Evolutionary conservation across 2,797 vertebrate species (phyloP), one percentile per base, ranked within the genome.

Genomic region (Netta rufina): DNA sequence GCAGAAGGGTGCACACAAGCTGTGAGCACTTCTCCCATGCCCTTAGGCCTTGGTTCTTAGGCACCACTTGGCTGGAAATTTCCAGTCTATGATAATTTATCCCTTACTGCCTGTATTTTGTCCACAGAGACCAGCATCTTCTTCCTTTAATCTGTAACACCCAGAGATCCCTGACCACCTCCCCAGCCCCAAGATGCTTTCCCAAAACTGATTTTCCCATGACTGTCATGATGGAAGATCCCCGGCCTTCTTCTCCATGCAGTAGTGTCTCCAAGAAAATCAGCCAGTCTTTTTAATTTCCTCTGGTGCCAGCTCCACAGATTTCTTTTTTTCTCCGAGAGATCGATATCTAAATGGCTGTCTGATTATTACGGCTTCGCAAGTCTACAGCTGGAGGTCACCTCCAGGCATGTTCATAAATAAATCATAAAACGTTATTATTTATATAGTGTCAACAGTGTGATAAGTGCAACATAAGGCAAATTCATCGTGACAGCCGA

Each of bases 401-500:
- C 78, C 84, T 84, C 82, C 73, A 70, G 88, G 41, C 66, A 87
- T 70, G 38, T 70, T 87, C 81, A 91, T 81, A 93, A 91, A 84
- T 75, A 94, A 95, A 89, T 66, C 90, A 87, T 84, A 62, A 70
- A 57, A 77, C 72, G 61, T 57, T 87, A 74, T 53, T 80, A 91
- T 91, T 91, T 87, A 74, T 74, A 66, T 84, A 39, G 71, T 58
- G 65, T 57, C 70, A 80, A 80, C 77, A 73, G 57, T 7, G 45
- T 41, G 84, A 22, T 69, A 77, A 93, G 85, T 77, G 66, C 74
- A 84, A 89, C 85, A 87, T 57, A 86, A 89, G 82, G 92, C 84
- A 93, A 91, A 94, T 81, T 62, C 70, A 49, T 61, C 20, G 45
- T 57, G 85, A 84, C 88, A 94, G 90, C 81, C 84, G 89, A 89